phyloP scores from a whole-genome alignment of 2,113 vertebrate species.

The Sceloporus undulatus region DNA sequence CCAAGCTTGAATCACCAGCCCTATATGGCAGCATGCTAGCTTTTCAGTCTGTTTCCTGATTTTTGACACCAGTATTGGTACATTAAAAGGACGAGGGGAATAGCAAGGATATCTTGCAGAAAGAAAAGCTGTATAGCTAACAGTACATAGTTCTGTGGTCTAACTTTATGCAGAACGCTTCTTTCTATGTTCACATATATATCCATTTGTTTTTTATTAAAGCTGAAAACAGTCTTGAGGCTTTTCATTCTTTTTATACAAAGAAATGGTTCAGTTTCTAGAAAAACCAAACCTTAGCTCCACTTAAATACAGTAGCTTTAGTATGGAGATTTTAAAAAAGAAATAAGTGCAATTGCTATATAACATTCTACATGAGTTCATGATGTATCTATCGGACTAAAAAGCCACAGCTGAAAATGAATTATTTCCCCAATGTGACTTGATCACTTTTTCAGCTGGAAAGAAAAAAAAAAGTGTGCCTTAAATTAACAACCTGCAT shows the following conservation, averaged over 20 bases:
- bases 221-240: not conserved
- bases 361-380: conserved; percentile 8
- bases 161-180: not conserved
- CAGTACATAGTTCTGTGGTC: not conserved
- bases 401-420: conserved; percentile 66
- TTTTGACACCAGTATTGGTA: not conserved
- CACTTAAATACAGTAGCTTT: conserved; percentile 4
- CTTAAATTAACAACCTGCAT: conserved; percentile 69
- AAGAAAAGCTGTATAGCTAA: not conserved
- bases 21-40: not conserved
- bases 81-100: not conserved
- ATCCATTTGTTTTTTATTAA: not conserved
- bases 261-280: not conserved
- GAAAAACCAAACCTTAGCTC: conserved; percentile 33
- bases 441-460: conserved; percentile 60
- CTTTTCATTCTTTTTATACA: not conserved
- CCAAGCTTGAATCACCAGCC: not conserved
- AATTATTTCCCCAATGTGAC: conserved; percentile 71
- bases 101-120: not conserved
- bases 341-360: conserved; percentile 41
- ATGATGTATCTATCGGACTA: conserved; percentile 40
- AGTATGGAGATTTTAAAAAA: conserved; percentile 10
- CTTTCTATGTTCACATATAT: not conserved
- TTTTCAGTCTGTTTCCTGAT: not conserved
- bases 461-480: conserved; percentile 64